Evolutionary conservation across 2,888 invertebrate species (phyloP).

Genomic region (Dysmachus trigonus): DNA sequence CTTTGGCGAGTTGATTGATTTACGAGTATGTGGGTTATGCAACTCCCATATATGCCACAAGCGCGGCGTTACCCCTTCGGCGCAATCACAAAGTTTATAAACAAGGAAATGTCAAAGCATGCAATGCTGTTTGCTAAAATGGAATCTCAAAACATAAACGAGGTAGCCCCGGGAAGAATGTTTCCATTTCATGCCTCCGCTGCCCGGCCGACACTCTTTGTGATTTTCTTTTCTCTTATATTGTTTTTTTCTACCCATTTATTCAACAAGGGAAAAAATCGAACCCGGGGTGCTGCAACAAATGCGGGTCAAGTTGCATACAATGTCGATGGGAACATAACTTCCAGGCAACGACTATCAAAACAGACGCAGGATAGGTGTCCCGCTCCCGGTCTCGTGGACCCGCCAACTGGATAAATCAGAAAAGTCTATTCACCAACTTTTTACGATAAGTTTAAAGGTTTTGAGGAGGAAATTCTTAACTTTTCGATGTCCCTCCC

Average conservation of each 20-base stretch:
- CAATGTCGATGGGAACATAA: background rate
- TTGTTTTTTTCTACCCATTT: too few relatives aligned
- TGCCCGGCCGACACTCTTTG: background rate
- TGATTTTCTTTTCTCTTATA: background rate
- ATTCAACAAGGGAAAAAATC: background rate
- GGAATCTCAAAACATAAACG: conserved; percentile 24
- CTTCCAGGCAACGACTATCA: background rate
- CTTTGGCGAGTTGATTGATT: conserved; percentile 10
- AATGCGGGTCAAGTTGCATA: conserved; percentile 18
- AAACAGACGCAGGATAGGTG: background rate
- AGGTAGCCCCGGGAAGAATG: background rate
- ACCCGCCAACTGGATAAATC: conserved; percentile 5
- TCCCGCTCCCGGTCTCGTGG: background rate
- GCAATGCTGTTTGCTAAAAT: background rate
- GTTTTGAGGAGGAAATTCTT: conserved; percentile 4
- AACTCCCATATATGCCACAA: background rate
- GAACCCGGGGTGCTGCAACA: background rate
- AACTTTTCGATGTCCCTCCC: background rate
- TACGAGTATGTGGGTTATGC: conserved; percentile 38
- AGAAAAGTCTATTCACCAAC: conserved; percentile 24
- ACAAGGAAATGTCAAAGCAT: conserved; percentile 13
- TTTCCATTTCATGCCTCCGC: conserved; percentile 6
- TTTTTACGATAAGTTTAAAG: conserved; percentile 27
- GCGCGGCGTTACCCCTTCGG: background rate
- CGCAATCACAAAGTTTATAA: background rate